phyloP scores from a whole-genome alignment of 2,888 invertebrate species.

The Cepaea hortensis region DNA sequence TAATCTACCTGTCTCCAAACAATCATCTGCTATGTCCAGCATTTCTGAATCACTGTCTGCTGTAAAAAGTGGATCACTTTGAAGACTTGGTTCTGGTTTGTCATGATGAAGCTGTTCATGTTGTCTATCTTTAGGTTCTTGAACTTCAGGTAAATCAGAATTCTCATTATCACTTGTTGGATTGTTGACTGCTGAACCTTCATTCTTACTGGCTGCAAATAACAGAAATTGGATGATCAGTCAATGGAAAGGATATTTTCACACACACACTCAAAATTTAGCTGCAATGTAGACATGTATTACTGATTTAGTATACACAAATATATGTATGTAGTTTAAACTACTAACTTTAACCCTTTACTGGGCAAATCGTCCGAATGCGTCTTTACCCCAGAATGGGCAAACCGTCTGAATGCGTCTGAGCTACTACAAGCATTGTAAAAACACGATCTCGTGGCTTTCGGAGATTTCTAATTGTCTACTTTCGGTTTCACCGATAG shows the following conservation, averaged over 20 bases:
- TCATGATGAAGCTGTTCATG: neutral
- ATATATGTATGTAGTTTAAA: no score
- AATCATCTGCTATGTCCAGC: neutral
- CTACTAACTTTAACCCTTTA: no score
- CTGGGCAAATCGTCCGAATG: no score
- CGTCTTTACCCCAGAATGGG: no score
- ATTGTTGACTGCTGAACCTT: neutral
- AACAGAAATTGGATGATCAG: neutral
- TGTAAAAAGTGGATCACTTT: neutral
- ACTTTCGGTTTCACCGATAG: no score
- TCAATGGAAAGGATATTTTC: neutral
- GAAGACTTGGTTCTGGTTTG: neutral
- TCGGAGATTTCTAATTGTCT: no score
- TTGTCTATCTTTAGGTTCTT: neutral
- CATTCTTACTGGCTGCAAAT: neutral
- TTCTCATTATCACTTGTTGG: neutral
- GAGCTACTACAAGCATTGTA: no score
- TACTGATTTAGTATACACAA: no score
- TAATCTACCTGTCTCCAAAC: no score
- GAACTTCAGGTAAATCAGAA: neutral
- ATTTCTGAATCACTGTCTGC: constrained; percentile 13
- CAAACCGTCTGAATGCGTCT: no score
- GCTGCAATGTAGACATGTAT: neutral
- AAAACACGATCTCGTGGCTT: no score
- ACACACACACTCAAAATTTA: neutral